Evolutionary conservation across 1,140 invertebrate genomes (phyloP).

Genomic region (Holotrichia oblita): DNA sequence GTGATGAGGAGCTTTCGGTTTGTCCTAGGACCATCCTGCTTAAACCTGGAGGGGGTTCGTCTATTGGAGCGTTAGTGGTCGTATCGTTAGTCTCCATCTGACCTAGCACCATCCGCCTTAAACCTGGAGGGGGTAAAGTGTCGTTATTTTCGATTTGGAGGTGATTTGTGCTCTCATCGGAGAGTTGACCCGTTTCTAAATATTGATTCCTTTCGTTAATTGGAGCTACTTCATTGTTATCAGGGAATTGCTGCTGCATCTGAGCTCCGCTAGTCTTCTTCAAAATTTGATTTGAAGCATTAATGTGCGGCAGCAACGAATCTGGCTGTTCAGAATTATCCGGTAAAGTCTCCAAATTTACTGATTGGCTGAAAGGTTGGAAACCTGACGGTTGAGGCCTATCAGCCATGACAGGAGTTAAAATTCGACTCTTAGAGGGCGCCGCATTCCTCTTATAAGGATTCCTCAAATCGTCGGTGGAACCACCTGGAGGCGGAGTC

Average conservation of each 20-base stretch:
- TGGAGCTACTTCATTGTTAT: constrained; percentile 69
- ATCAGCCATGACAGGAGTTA: neutral
- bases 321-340: constrained; percentile 73
- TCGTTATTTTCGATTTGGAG: constrained; percentile 55
- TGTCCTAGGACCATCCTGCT: constrained; percentile 62
- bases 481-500: constrained; percentile 45
- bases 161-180: constrained; percentile 53
- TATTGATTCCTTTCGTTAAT: constrained; percentile 76
- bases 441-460: constrained; percentile 60
- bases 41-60: constrained; percentile 58
- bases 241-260: constrained; percentile 54
- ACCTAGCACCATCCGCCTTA: constrained; percentile 71
- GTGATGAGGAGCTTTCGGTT: constrained; percentile 44
- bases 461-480: constrained; percentile 51
- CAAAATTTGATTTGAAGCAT: neutral
- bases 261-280: neutral
- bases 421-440: constrained; percentile 45
- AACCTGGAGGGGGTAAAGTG: constrained; percentile 67
- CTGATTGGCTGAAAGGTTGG: constrained; percentile 53
- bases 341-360: constrained; percentile 69
- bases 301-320: constrained; percentile 45
- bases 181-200: constrained; percentile 75
- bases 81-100: constrained; percentile 66
- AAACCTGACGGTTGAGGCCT: neutral
- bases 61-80: constrained; percentile 42